These are phyloP conservation scores for Desoria tigrina DNA, from an alignment of 2,888 invertebrate genomes.

Conservation along the genomic window DNA sequence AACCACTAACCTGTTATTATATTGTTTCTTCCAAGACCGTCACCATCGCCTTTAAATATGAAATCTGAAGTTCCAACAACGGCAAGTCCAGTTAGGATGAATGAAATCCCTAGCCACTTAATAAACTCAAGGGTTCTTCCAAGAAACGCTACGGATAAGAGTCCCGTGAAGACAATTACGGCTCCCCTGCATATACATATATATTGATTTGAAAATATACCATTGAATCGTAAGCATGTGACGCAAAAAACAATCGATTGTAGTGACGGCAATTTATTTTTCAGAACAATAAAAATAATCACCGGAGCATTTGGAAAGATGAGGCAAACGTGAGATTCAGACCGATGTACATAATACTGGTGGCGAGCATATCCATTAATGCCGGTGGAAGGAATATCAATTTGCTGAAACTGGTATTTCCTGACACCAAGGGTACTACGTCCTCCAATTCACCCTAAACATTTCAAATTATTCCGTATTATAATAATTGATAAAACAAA, in stretches of 20 bases:
- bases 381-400: constrained; percentile 81
- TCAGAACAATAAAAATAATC: no score
- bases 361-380: constrained; percentile 83
- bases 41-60: constrained; percentile 55
- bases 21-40: constrained; percentile 42
- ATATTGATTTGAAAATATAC: no score
- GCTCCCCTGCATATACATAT: no score
- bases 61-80: constrained; percentile 77
- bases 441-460: constrained; percentile 60
- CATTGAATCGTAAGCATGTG: no score
- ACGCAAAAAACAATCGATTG: no score
- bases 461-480: constrained; percentile 20
- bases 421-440: constrained; percentile 66
- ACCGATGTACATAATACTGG: constrained; percentile 87
- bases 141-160: constrained; percentile 78
- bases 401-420: constrained; percentile 75
- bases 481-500: no score
- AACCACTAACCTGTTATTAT: constrained; percentile 53
- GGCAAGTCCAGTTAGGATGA: constrained; percentile 70
- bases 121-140: constrained; percentile 65
- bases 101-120: constrained; percentile 76
- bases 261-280: no score
- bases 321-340: constrained; percentile 87
- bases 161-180: constrained; percentile 83
- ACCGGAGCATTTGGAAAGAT: constrained; percentile 95